phyloP scores from a whole-genome alignment of 2,113 vertebrate genomes.

The Agelaius phoeniceus region DNA sequence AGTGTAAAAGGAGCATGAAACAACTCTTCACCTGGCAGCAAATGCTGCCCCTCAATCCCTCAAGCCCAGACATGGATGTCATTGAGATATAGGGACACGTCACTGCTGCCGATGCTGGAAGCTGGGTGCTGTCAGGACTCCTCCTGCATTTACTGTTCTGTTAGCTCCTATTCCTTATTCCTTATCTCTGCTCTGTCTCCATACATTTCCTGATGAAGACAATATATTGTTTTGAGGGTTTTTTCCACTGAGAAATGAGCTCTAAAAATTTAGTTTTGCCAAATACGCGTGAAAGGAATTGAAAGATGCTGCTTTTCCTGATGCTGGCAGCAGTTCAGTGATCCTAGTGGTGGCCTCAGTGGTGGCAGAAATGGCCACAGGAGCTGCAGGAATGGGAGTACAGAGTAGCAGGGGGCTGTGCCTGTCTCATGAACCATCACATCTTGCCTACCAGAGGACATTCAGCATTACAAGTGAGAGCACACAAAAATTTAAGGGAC shows the following conservation, averaged over 20 bases:
- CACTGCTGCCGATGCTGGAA: background rate
- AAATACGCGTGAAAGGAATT: background rate
- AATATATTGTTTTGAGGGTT: background rate
- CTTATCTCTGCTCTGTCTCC: background rate
- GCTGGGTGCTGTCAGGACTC: background rate
- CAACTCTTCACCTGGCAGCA: background rate
- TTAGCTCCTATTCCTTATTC: background rate
- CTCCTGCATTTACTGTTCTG: background rate
- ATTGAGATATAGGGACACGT: background rate
- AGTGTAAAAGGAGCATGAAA: background rate
- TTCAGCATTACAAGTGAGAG: background rate
- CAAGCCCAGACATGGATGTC: background rate
- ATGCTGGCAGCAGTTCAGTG: background rate
- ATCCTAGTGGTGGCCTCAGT: background rate
- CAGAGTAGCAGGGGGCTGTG: background rate
- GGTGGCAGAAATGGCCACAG: background rate
- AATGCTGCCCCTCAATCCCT: background rate
- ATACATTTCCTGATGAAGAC: background rate
- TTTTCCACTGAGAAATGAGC: background rate
- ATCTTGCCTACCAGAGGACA: accelerated
- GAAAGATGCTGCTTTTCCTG: background rate
- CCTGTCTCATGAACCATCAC: background rate
- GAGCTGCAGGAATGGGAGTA: background rate
- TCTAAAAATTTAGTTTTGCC: background rate
- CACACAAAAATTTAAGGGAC: background rate